These are phyloP conservation scores for Solenopsis invicta DNA, from an alignment of 1,140 invertebrate genomes.

Conservation along the genomic window DNA sequence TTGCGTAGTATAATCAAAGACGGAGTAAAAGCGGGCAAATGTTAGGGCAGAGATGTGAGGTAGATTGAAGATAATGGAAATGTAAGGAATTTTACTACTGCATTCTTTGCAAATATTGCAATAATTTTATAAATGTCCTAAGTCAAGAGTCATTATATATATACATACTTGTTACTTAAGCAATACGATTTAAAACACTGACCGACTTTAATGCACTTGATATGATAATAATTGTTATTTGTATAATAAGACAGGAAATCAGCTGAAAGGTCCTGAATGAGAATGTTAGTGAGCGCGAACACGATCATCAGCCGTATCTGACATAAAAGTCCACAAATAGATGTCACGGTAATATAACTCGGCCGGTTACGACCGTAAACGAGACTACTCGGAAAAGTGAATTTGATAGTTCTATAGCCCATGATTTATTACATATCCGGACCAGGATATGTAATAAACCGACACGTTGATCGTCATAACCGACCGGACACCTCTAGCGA, in stretches of 20 bases:
- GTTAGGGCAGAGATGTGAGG: slow-evolving; percentile 29
- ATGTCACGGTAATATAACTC: slow-evolving; percentile 50
- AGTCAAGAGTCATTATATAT: neutral
- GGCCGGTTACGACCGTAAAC: slow-evolving; percentile 59
- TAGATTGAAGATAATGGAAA: slow-evolving; percentile 10
- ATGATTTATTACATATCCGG: too few species aligned
- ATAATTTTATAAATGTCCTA: neutral
- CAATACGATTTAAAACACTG: neutral
- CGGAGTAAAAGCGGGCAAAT: slow-evolving; percentile 39
- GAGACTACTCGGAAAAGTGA: slow-evolving; percentile 42
- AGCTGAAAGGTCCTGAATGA: neutral
- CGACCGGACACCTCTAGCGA: slow-evolving; percentile 61
- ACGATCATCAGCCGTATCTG: neutral
- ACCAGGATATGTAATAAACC: slow-evolving; percentile 64
- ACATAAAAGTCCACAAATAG: neutral
- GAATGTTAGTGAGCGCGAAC: neutral
- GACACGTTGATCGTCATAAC: slow-evolving; percentile 62
- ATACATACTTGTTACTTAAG: neutral
- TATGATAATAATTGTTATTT: neutral
- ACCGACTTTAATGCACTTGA: neutral
- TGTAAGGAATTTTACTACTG: neutral
- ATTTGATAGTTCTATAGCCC: slow-evolving; percentile 70
- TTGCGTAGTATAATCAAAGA: slow-evolving; percentile 31
- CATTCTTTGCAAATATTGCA: neutral
- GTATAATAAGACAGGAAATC: neutral